A percentile compares a stretch with the other conserved stretches of the same genome.
Conservation (phyloP, 2,113 vertebrate genomes). For the Centropristis striata region DNA sequence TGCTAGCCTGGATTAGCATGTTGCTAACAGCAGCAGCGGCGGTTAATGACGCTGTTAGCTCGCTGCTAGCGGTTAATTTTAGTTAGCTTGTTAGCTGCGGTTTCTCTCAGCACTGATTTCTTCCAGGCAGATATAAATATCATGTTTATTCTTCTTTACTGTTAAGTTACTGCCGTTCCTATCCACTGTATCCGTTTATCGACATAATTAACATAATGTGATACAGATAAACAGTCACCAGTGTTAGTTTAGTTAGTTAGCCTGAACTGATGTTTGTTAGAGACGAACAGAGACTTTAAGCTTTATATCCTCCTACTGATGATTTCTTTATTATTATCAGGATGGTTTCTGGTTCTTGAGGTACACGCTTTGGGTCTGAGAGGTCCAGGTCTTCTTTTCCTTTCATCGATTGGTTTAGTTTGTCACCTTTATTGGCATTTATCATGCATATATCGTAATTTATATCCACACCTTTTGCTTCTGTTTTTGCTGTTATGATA, state of each 20-base stretch:
- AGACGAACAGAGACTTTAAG: too few species aligned
- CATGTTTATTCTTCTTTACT: fast-evolving
- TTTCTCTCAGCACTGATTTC: background rate
- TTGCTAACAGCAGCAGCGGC: conserved; percentile 3
- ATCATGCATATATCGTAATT: too few species aligned
- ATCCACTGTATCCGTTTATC: background rate
- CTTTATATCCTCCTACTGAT: too few species aligned
- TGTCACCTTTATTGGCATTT: too few species aligned
- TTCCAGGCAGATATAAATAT: background rate
- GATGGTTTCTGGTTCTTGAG: background rate
- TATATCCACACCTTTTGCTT: too few species aligned
- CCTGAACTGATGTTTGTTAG: background rate
- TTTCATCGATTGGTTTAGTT: too few species aligned
- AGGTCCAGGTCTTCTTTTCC: too few species aligned
- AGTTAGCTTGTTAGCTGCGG: conserved; percentile 13
- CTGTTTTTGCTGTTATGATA: too few species aligned
- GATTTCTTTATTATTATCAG: too few species aligned
- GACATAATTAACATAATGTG: background rate
- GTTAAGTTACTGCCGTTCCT: too few species aligned
- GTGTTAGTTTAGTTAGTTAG: background rate
- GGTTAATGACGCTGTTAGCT: background rate
- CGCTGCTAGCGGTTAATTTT: background rate
- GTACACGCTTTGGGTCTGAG: too few species aligned
- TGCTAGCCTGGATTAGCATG: conserved; percentile 42
- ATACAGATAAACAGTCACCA: background rate